Evolutionary conservation across 1,140 invertebrate species (phyloP), one percentile per base, ranked within the genome.

Genomic region (Popillia japonica): DNA sequence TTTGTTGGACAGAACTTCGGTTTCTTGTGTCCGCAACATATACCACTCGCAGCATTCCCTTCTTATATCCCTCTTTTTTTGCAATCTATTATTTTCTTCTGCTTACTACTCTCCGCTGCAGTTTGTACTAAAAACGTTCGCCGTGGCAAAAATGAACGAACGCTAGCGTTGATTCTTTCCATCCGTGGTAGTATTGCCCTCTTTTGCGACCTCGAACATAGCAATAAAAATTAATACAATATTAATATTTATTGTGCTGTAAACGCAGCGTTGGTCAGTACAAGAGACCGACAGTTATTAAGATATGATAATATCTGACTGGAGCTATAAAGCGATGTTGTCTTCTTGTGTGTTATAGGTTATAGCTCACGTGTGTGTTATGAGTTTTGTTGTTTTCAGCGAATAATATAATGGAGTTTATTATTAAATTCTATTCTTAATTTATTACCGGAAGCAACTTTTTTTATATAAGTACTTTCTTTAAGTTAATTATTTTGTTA

Each of bases 271-370:
- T 17, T 55, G 48, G 48, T 34, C 48, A 17, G 48, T 7, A 17
- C 27, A 34, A 34, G 17, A 20, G 11, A 55, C 48, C 48, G 48
- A 17, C 48, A 17, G 48, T 55, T 55, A 55, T 55, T 55, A 55
- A 55, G 48, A 55, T 55, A 55, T 55, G 48, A 55, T 55, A 55
- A 55, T 55, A 55, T 55, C 48, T 55, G 48, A 55, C 48, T 55
- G 48, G 48, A 17, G 14, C 17, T 17, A 17, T 55, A 55, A 55
- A 55, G 14, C 14, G 27, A 34, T 34, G 27, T 34, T 34, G 27
- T 34, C 27, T 34, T 34, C 27, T 34, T 34, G 27, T 34, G 27
- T 34, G 27, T 34, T n/a, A n/a, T n/a, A n/a, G n/a, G 27, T 34
- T 34, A 34, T 34, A 34, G 27, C 27, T 34, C 27, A 34, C 4